Base-by-base conservation (phyloP, 2,113 vertebrate genomes). In the Phodopus roborovskii region DNA sequence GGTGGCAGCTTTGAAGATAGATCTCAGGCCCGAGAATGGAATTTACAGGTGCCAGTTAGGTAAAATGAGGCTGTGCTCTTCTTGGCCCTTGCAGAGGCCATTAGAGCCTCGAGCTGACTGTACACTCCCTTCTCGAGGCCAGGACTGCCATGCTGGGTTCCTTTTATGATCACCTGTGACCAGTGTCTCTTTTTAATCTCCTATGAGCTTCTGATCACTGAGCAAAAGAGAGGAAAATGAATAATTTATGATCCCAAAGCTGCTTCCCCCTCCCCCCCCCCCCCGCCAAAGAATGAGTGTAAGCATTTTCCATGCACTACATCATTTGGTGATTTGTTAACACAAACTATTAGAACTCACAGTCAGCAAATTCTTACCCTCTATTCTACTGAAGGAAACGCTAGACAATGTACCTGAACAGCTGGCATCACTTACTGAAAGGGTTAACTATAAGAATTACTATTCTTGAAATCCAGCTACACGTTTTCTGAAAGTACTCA, bases 321-420 rank as follows among this genome's bases (percentile, higher is more conserved):
- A 7, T 53, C 0, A 33, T 97, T 97, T 45, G 82, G 64, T 92
- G 26, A 86, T 82, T 98, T 97, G 71, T 88, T 75, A 84, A 64
- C 60, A 36, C 92, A 94, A 87, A 93, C 94, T 96, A 87, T 97
- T 87, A 97, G 75, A 97, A 94, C 50, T 97, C 91, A 92, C 82
- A 94, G 93, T 91, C 66, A 94, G 75, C 96, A 97, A 79, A 97
- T 94, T 95, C 97, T 92, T 90, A 91, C 39, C 87, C 90, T n/a
- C 28, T 75, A 77, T 53, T 88, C 96, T 92, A 82, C 95, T 81
- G n/a, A 77, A 97, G 94, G 93, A 97, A 97, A 95, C 77, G 87
- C 94, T 96, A 96, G 92, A 74, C 94, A 97, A 89, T 70, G 96
- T 87, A 93, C 95, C 77, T 92, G 89, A 97, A 91, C 91, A 78